A percentile compares a stretch with the other conserved stretches of the same genome.
phyloP scores from a whole-genome alignment of 2,888 invertebrate genomes.

The Cordilura impudica region DNA sequence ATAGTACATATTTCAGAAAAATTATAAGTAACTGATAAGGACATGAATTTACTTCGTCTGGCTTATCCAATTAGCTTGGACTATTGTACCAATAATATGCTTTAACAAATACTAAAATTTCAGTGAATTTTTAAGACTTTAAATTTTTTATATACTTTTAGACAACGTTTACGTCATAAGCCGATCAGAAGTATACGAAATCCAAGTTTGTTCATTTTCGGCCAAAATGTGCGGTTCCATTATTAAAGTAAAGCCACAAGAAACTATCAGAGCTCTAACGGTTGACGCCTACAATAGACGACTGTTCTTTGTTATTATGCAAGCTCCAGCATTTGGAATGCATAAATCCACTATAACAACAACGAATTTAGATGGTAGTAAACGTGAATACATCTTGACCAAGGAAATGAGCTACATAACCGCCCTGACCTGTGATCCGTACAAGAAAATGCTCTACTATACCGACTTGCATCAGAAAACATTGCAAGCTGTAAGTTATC shows the following conservation, averaged over 20 bases:
- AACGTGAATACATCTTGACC: slow-evolving; percentile 76
- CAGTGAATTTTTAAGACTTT: too few relatives aligned
- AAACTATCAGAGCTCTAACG: slow-evolving; percentile 81
- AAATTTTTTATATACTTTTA: background rate
- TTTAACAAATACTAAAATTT: too few relatives aligned
- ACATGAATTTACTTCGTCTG: too few relatives aligned
- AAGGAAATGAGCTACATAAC: slow-evolving; percentile 75
- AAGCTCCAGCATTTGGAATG: slow-evolving; percentile 76
- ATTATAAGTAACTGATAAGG: too few relatives aligned
- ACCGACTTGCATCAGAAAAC: slow-evolving; percentile 82
- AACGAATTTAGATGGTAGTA: slow-evolving; percentile 79
- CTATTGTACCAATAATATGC: too few relatives aligned
- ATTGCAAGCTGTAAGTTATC: slow-evolving; percentile 79
- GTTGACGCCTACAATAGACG: slow-evolving; percentile 82
- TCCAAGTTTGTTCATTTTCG: slow-evolving; percentile 80
- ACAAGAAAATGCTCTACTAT: slow-evolving; percentile 85
- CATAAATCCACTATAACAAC: slow-evolving; percentile 80
- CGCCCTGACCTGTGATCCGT: slow-evolving; percentile 79
- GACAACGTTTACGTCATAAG: slow-evolving; percentile 84
- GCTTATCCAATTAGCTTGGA: too few relatives aligned
- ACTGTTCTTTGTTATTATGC: slow-evolving; percentile 81
- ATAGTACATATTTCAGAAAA: too few relatives aligned
- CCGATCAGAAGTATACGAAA: slow-evolving; percentile 73
- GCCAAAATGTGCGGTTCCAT: slow-evolving; percentile 80
- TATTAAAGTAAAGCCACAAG: slow-evolving; percentile 79